Base-by-base conservation (phyloP, 1,140 invertebrate genomes). In the Fopius arisanus region DNA sequence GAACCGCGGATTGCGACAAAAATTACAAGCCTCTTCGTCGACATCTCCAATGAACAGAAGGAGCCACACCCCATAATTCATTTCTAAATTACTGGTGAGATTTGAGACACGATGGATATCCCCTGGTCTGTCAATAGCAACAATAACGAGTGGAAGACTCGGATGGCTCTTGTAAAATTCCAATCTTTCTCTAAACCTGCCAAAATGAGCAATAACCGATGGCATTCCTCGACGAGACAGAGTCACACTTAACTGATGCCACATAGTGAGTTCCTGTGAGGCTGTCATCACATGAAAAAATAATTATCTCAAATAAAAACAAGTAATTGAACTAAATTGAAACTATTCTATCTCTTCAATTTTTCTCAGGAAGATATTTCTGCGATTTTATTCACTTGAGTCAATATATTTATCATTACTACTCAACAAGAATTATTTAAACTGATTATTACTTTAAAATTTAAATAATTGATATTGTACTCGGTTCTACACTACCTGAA, bases 71-170 rank as follows among this genome's bases (percentile, higher is more conserved):
- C 74, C 70, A 1, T 70, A 75, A 2, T 70, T 76, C 23, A 79
- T 77, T 33, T 80, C 66, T 51, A 78, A 21, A 7, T n/a, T 65
- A 19, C 10, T 66, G 2, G 68, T 78, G 1, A 4, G 28, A 14
- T 16, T 23, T 1, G 12, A 12, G 6, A 81, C 80, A 29, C 75
- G 23, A 0, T 29, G 21, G 10, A 79, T 23, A 19, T 48, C 76
- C 12, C 70, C 62, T 4, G 21, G 28, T 0, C 71, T 51, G 1
- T 59, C 23, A 1, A 83, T 37, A 10, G 81, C 10, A n/a, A 81
- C 74, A 4, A 82, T 77, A 41, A 77, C 77, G 16, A 83, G 31
- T 0, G 79, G 79, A 10, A 76, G 74, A 3, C 26, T 26, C 5
- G 70, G 28, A 0, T 19, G 40, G 0, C 21, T 26, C 6, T 33